These are phyloP conservation scores for Mesorhabditis spiculigera DNA, from an alignment of 2,888 invertebrate species.

Conservation along the genomic window DNA sequence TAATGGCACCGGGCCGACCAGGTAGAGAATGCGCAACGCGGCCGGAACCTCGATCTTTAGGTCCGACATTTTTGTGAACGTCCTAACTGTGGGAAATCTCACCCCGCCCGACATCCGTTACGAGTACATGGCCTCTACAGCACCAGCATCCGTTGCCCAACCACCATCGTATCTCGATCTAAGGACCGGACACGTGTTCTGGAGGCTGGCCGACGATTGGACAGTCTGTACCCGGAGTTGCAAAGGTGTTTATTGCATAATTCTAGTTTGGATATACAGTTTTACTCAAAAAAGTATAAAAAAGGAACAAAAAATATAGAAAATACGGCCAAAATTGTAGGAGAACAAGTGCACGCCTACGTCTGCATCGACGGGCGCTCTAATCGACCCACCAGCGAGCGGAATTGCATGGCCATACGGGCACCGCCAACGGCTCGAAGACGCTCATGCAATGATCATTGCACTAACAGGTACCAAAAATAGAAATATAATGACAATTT, in stretches of 20 bases:
- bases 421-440: constrained; percentile 64
- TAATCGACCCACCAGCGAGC: constrained; percentile 63
- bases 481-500: no score
- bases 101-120: constrained; percentile 69
- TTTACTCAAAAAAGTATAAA: no score
- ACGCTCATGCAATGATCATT: constrained; percentile 68
- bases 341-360: constrained; percentile 61
- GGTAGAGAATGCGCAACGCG: constrained; percentile 12
- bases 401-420: constrained; percentile 63
- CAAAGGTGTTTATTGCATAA: constrained; percentile 32
- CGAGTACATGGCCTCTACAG: constrained; percentile 64
- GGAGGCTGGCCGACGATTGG: constrained; percentile 33
- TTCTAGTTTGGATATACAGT: no score
- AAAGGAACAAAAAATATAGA: neutral
- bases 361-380: constrained; percentile 63
- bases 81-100: constrained; percentile 70
- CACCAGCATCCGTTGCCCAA: constrained; percentile 59
- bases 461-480: constrained; percentile 64
- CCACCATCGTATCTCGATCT: constrained; percentile 7
- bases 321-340: constrained; percentile 15
- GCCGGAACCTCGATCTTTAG: constrained; percentile 13
- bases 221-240: constrained; percentile 41
- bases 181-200: constrained; percentile 13
- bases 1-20: constrained; percentile 55
- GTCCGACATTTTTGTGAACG: constrained; percentile 60